Evolutionary conservation across 92 coral and sea anemone genomes (phyloP).

Genomic region (Paramuricea clavata): DNA sequence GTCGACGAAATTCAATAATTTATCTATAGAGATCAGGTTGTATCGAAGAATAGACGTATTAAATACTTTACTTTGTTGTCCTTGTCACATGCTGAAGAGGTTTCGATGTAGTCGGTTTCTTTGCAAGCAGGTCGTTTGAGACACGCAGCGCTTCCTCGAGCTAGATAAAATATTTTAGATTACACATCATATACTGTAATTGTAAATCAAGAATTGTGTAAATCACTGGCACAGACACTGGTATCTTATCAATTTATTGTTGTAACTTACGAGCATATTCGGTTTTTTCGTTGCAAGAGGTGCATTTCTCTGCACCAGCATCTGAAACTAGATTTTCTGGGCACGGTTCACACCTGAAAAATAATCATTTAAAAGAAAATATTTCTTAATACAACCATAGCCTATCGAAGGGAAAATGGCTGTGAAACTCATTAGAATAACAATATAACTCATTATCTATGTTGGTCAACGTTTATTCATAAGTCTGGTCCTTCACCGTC

Average conservation of each 20-base stretch:
- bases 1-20: no score
- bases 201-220: no score
- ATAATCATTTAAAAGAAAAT: not conserved
- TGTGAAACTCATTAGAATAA: no score
- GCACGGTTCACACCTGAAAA: slow-evolving; percentile 80
- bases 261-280: slow-evolving; percentile 81
- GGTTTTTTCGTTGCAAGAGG: slow-evolving; percentile 84
- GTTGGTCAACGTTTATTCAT: no score
- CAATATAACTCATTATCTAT: no score
- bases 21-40: no score
- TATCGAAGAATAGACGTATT: not conserved
- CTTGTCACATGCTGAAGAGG: slow-evolving; percentile 81
- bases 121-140: slow-evolving; percentile 83
- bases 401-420: no score
- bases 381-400: not conserved
- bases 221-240: not conserved
- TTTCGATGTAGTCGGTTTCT: slow-evolving; percentile 84
- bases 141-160: slow-evolving; percentile 85
- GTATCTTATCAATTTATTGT: no score
- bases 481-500: no score
- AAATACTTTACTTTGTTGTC: slow-evolving; percentile 68
- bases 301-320: slow-evolving; percentile 80
- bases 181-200: no score
- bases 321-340: slow-evolving; percentile 82
- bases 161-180: no score